Evolutionary conservation across 2,888 invertebrate genomes (phyloP).

Genomic region (Mycalesis mineus): DNA sequence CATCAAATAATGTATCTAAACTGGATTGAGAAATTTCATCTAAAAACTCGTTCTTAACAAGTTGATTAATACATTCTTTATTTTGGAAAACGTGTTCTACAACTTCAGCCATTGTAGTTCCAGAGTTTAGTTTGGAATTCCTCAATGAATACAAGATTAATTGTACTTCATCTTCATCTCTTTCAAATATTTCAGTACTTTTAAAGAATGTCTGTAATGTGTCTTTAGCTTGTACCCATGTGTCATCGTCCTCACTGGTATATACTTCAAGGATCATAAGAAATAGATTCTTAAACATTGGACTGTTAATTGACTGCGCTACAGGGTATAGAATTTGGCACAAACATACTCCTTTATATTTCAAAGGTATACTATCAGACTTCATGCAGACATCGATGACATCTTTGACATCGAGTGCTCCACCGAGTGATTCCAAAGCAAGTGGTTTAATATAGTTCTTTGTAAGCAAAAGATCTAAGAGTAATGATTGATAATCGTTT

Average conservation of each 20-base stretch:
- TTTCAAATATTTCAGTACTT: conserved; percentile 82
- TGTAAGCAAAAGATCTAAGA: conserved; percentile 60
- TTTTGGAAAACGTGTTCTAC: conserved; percentile 60
- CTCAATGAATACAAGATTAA: conserved; percentile 80
- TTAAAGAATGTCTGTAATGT: conserved; percentile 78
- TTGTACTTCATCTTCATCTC: conserved; percentile 81
- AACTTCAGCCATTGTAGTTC: conserved; percentile 55
- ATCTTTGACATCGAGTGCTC: conserved; percentile 62
- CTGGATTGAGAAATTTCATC: conserved; percentile 50
- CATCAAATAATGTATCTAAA: conserved; percentile 58
- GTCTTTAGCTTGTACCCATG: conserved; percentile 73
- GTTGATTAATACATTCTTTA: conserved; percentile 52
- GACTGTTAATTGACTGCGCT: conserved; percentile 69
- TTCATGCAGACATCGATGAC: conserved; percentile 57
- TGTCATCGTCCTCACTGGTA: conserved; percentile 50
- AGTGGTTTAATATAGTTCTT: conserved; percentile 66
- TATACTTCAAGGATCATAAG: conserved; percentile 78
- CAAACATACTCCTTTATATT: conserved; percentile 68
- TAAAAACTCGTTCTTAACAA: conserved; percentile 57
- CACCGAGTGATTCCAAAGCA: conserved; percentile 68
- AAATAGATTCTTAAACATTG: conserved; percentile 75
- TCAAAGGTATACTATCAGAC: conserved; percentile 51
- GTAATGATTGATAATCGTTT: conserved; percentile 51
- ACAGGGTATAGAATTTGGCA: conserved; percentile 69
- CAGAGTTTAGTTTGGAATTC: conserved; percentile 51